These are phyloP conservation scores for Eupithecia subumbrata DNA, from an alignment of 2,888 invertebrate species.

Conservation along the genomic window DNA sequence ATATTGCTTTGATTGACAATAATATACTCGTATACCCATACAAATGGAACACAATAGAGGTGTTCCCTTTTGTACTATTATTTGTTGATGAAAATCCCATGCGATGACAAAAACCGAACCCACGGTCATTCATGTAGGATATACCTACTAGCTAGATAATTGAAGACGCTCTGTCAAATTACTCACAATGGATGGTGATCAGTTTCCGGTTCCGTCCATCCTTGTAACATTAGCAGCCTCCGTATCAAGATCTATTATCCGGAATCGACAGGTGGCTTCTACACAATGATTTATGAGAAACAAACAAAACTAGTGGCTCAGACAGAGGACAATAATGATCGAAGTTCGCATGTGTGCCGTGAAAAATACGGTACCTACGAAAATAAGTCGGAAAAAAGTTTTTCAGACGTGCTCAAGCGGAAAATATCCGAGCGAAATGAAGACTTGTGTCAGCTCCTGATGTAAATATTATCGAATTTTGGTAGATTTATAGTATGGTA, in stretches of 20 bases:
- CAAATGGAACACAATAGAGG: background rate
- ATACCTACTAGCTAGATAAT: background rate
- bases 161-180: conserved; percentile 26
- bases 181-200: conserved; percentile 24
- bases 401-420: background rate
- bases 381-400: background rate
- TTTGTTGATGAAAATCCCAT: background rate
- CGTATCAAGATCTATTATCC: conserved; percentile 72
- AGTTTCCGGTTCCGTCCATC: conserved; percentile 12
- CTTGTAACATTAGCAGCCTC: conserved; percentile 56
- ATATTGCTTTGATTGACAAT: background rate
- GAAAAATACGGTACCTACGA: background rate
- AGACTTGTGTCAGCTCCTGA: background rate
- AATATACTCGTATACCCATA: too few relatives aligned
- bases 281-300: conserved; percentile 67
- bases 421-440: background rate
- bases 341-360: background rate
- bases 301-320: conserved; percentile 7
- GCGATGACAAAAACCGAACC: conserved; percentile 1
- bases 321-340: background rate
- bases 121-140: background rate
- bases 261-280: conserved; percentile 74
- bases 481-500: too few relatives aligned
- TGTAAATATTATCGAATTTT: background rate
- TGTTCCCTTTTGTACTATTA: background rate